Conservation (phyloP, 1,140 invertebrate species). For the Aphis craccivora region DNA sequence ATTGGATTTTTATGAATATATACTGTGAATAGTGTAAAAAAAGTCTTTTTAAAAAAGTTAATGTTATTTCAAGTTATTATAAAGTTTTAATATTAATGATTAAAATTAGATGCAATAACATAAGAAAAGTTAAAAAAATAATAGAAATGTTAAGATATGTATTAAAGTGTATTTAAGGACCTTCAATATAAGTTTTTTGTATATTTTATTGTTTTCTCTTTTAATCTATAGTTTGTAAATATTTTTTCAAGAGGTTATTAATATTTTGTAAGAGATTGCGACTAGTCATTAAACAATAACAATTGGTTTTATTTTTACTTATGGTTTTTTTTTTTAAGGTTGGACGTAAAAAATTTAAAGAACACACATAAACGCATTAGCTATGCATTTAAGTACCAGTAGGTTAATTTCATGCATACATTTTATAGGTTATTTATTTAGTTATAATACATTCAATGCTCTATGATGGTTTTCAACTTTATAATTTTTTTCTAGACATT, state of each 20-base stretch:
- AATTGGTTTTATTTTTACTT: conserved; percentile 1
- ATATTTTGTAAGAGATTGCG: neutral
- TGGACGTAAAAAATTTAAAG: neutral
- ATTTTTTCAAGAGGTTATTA: neutral
- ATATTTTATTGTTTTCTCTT: neutral
- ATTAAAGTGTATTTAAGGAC: neutral
- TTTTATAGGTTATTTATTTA: neutral
- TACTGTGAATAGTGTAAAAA: too few species aligned
- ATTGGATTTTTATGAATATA: neutral
- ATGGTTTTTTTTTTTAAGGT: neutral
- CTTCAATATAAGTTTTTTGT: neutral
- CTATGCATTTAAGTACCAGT: neutral
- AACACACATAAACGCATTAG: neutral
- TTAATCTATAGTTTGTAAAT: neutral
- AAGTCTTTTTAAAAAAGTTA: neutral
- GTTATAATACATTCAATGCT: neutral
- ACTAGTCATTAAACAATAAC: neutral
- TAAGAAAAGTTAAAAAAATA: neutral
- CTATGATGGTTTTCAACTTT: neutral
- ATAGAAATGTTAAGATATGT: neutral
- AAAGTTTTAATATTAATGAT: neutral
- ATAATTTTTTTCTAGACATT: neutral
- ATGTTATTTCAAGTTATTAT: neutral
- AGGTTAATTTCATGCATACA: neutral
- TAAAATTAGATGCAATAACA: neutral